phyloP scores from a whole-genome alignment of 2,888 invertebrate genomes.

The Margaritifera margaritifera region DNA sequence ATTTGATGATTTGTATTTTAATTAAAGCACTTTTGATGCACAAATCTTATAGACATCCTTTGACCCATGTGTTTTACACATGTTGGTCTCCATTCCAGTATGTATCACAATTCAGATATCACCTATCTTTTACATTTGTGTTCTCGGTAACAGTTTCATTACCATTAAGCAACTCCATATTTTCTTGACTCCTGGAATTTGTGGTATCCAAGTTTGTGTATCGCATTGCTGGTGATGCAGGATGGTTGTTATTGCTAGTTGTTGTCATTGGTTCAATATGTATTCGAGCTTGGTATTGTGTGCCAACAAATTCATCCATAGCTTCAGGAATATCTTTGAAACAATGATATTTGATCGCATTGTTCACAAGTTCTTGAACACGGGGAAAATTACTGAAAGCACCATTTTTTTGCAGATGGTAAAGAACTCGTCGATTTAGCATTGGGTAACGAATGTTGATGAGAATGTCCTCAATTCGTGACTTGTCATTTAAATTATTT shows the following conservation, averaged over 20 bases:
- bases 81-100: too few species aligned
- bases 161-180: constrained; percentile 27
- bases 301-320: constrained; percentile 57
- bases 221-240: constrained; percentile 36
- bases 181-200: constrained; percentile 22
- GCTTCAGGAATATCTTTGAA: constrained; percentile 66
- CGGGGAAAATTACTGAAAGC: constrained; percentile 66
- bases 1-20: too few species aligned
- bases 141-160: too few species aligned
- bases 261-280: constrained; percentile 17
- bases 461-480: constrained; percentile 62
- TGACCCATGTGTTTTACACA: too few species aligned
- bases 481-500: constrained; percentile 62
- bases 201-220: constrained; percentile 32
- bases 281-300: constrained; percentile 45
- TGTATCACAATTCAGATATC: too few species aligned
- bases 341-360: constrained; percentile 63
- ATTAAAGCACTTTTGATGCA: too few species aligned
- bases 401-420: constrained; percentile 63
- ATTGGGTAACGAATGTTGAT: constrained; percentile 64
- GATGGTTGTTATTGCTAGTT: constrained; percentile 37
- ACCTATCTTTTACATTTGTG: too few species aligned
- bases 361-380: constrained; percentile 59
- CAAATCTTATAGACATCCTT: too few species aligned
- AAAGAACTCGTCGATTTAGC: constrained; percentile 60